Percentiles rank a stretch among this genome's conserved stretches.
Conservation (phyloP, 2,797 vertebrate genomes). For the Enteromius paludinosus region DNA sequence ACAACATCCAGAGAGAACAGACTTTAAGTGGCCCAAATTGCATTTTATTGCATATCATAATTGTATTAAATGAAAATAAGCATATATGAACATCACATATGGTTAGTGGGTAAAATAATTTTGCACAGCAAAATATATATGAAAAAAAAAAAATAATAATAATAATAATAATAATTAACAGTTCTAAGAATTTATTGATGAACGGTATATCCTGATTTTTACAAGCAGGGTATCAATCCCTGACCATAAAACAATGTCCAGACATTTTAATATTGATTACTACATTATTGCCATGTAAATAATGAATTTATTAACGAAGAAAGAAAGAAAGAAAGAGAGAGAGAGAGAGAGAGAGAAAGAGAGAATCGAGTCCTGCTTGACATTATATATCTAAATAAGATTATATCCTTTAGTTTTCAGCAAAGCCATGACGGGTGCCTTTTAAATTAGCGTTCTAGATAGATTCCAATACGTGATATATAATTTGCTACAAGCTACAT, state of each 20-base stretch:
- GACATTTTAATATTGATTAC: constrained; percentile 88
- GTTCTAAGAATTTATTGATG: constrained; percentile 93
- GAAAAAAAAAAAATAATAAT: constrained; percentile 71
- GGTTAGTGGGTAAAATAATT: constrained; percentile 99
- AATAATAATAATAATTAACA: constrained; percentile 89
- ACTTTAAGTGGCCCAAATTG: constrained; percentile 77
- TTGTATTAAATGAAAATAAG: constrained; percentile 92
- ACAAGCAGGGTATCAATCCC: constrained; percentile 97
- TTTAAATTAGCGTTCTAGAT: constrained; percentile 86
- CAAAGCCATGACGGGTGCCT: constrained; percentile 83
- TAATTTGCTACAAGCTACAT: constrained; percentile 85
- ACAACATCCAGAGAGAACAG: constrained; percentile 72
- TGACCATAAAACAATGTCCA: constrained; percentile 90
- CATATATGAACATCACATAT: constrained; percentile 98
- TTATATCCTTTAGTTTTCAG: constrained; percentile 85
- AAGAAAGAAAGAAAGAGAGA: constrained; percentile 66
- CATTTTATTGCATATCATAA: constrained; percentile 87
- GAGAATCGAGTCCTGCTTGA: constrained; percentile 87
- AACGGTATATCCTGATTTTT: constrained; percentile 89
- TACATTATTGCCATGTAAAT: constrained; percentile 94
- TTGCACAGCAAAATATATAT: constrained; percentile 99
- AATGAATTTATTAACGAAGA: constrained; percentile 85
- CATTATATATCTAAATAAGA: constrained; percentile 87
- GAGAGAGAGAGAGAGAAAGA: constrained; percentile 45
- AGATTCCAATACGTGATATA: constrained; percentile 82